Evolutionary conservation across 2,888 invertebrate species (phyloP), one percentile per base, ranked within the genome.

Genomic region (Tuberolachnus salignus): DNA sequence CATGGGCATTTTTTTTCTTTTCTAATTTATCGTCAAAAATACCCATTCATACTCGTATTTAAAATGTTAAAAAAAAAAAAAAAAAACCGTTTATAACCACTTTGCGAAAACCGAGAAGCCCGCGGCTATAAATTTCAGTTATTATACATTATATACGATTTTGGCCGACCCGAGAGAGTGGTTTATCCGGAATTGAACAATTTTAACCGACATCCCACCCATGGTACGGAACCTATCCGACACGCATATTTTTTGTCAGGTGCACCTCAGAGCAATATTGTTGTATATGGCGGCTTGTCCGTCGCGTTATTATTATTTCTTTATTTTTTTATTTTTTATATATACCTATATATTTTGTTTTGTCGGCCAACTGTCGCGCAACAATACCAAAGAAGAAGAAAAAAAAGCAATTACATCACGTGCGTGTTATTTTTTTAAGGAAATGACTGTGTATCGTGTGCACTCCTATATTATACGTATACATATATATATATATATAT

Each of bases 371-470:
- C 75, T 78, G 75, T 78, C 75, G 51, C 66, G 64, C 67, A 75
- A 78, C 75, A 78, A 75, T 78, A 78, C 75, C 11, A 59, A 23
- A 66, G 73, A 75, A 75, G 49, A 23, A 66, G 73, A 75, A 75
- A 66, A 74, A 34, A 66, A 78, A 78, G 75, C 75, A 78, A 78
- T 78, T 78, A 78, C 75, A 78, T 78, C 66, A 78, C 75, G 66
- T 67, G 75, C 67, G 67, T 78, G 75, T 78, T 78, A 57, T 78
- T 59, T 78, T 73, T 66, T 57, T 67, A 78, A 78, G 75, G 67
- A 78, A 78, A 78, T 67, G 75, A 59, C 75, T 67, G 75, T 67
- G 46, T 78, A 69, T 78, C 75, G 75, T 67, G 75, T 46, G 66
- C 66, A 66, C 66, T 75, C 55, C 44, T 66, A 14, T 59, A 57